phyloP scores from a whole-genome alignment of 2,888 invertebrate genomes.

The Empis livida region DNA sequence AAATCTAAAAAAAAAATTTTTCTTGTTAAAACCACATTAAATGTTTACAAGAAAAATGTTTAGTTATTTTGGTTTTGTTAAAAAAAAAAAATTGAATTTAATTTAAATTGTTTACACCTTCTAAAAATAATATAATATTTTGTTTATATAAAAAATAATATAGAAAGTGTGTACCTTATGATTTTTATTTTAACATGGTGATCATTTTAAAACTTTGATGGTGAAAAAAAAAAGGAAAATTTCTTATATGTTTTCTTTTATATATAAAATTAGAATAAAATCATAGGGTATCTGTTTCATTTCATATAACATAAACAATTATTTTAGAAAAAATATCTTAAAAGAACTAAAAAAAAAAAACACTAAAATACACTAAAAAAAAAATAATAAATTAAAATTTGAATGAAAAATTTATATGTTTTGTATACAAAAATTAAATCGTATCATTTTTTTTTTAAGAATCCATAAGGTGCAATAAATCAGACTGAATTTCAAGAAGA shows the following conservation, averaged over 20 bases:
- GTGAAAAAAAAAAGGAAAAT: too few species aligned
- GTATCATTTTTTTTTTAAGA: too few species aligned
- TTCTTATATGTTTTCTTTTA: not conserved
- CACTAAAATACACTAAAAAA: not conserved
- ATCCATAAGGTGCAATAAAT: too few species aligned
- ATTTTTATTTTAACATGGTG: not conserved
- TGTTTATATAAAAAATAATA: not conserved
- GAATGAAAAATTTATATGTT: not conserved
- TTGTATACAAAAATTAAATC: too few species aligned
- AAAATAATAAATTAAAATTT: not conserved
- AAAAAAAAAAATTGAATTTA: too few species aligned
- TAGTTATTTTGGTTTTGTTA: too few species aligned
- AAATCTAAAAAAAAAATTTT: too few species aligned
- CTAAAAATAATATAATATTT: not conserved
- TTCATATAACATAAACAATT: not conserved
- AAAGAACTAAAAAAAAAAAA: not conserved
- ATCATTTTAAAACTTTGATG: too few species aligned
- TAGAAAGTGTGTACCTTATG: not conserved
- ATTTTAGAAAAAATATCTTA: not conserved
- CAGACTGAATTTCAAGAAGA: too few species aligned
- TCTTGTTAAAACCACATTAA: too few species aligned
- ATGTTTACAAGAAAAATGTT: too few species aligned
- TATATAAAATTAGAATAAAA: not conserved
- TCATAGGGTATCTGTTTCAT: not conserved
- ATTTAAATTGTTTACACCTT: not conserved